Percentiles rank a stretch among this genome's conserved stretches.
These are phyloP conservation scores for Belgica antarctica DNA, from an alignment of 2,888 invertebrate species.

Conservation along the genomic window DNA sequence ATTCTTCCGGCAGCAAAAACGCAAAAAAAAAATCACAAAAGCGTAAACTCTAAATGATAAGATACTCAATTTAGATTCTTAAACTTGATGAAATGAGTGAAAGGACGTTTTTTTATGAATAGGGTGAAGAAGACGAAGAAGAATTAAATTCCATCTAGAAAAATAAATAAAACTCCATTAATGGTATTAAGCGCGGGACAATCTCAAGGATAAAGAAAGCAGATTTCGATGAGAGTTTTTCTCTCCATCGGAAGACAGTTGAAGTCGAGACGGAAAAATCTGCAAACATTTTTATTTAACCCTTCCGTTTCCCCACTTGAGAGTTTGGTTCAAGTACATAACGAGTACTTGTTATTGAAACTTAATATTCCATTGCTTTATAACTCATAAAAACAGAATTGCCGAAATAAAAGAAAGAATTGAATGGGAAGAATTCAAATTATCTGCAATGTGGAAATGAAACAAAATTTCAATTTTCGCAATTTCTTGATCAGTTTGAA, in stretches of 20 bases:
- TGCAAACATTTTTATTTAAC: not conserved
- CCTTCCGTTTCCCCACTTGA: too few species aligned
- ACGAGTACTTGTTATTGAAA: conserved; percentile 32
- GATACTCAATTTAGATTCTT: conserved; percentile 40
- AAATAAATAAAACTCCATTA: conserved; percentile 43
- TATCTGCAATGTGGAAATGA: not conserved
- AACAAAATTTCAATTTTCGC: conserved; percentile 19
- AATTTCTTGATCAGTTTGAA: too few species aligned
- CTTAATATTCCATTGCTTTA: conserved; percentile 43
- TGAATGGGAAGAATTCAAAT: conserved; percentile 9
- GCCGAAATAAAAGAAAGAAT: not conserved
- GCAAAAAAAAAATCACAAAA: conserved; percentile 33
- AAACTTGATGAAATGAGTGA: conserved; percentile 13
- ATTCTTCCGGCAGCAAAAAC: too few species aligned
- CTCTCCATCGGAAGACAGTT: not conserved
- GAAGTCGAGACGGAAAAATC: not conserved
- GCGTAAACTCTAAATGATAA: conserved; percentile 41
- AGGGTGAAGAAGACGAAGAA: not conserved
- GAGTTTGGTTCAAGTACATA: conserved; percentile 24
- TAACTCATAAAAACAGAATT: conserved; percentile 26
- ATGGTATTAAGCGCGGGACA: conserved; percentile 30
- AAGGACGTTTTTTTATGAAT: conserved; percentile 18
- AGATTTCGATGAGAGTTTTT: too few species aligned
- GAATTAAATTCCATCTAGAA: conserved; percentile 28
- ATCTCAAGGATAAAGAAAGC: conserved; percentile 2